Conservation (phyloP, 2,113 vertebrate species). For the Morone chrysops region DNA sequence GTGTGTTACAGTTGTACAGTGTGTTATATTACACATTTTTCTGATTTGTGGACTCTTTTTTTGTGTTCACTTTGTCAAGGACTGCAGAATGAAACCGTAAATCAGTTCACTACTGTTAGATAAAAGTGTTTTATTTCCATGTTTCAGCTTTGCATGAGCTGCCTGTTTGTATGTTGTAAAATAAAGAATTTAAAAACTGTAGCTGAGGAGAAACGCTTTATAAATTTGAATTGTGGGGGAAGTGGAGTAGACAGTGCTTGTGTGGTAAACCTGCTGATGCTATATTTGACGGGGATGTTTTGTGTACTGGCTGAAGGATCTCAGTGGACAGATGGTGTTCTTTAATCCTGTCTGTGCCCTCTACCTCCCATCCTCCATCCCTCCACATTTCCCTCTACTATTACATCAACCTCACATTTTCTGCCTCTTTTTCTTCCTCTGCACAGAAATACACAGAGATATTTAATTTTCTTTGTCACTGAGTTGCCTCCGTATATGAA, state of each 20-base stretch:
- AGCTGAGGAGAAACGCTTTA: not conserved
- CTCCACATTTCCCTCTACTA: constrained; percentile 20
- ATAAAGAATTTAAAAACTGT: not conserved
- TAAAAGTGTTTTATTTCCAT: not conserved
- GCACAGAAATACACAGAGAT: not conserved
- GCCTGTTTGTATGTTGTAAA: not conserved
- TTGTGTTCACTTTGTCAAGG: not conserved
- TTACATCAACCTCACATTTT: constrained; percentile 20
- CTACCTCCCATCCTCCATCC: constrained; percentile 39
- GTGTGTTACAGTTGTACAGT: not conserved
- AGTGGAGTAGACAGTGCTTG: not conserved
- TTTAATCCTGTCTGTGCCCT: constrained; percentile 83
- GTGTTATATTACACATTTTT: not conserved
- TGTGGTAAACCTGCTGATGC: constrained; percentile 11
- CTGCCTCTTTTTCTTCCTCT: not conserved
- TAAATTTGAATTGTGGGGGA: too few species aligned
- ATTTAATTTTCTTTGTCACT: not conserved
- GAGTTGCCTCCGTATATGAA: not conserved
- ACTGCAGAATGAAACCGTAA: not conserved
- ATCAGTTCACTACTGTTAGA: not conserved
- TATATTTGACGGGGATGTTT: constrained; percentile 48
- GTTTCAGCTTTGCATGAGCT: not conserved
- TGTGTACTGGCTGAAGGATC: constrained; percentile 47
- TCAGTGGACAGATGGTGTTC: constrained; percentile 78
- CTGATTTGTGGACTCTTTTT: not conserved